These are phyloP conservation scores for Platalea minor DNA, from an alignment of 2,797 vertebrate species.

Conservation along the genomic window DNA sequence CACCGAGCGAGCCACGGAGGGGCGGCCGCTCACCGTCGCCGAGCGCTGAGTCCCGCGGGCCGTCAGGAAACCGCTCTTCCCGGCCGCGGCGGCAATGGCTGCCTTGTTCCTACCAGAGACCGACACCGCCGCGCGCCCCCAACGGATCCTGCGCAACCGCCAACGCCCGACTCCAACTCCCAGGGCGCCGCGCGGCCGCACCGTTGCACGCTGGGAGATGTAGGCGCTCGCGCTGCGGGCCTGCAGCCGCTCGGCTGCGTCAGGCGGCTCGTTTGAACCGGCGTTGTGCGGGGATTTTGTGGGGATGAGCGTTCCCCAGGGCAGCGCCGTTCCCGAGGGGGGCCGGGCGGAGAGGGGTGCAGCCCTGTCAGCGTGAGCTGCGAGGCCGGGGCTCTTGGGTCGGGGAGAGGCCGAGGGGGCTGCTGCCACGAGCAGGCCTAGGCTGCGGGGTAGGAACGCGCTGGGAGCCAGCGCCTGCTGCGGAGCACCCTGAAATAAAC, in stretches of 20 bases:
- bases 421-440: accelerated
- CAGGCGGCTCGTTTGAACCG: no score
- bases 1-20: background rate
- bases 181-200: background rate
- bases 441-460: background rate
- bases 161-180: conserved; percentile 18
- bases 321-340: no score
- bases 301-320: background rate
- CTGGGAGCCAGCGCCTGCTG: background rate
- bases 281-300: background rate
- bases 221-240: background rate
- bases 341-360: background rate
- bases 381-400: background rate
- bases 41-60: background rate
- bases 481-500: background rate
- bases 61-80: background rate
- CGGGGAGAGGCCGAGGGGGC: background rate
- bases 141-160: background rate
- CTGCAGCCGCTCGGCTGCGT: no score
- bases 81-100: conserved; percentile 31
- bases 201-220: background rate
- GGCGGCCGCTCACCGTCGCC: background rate
- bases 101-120: background rate
- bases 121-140: background rate
- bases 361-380: background rate